These are phyloP conservation scores for Drosophila eugracilis DNA, from an alignment of 1,140 invertebrate species.

Conservation along the genomic window DNA sequence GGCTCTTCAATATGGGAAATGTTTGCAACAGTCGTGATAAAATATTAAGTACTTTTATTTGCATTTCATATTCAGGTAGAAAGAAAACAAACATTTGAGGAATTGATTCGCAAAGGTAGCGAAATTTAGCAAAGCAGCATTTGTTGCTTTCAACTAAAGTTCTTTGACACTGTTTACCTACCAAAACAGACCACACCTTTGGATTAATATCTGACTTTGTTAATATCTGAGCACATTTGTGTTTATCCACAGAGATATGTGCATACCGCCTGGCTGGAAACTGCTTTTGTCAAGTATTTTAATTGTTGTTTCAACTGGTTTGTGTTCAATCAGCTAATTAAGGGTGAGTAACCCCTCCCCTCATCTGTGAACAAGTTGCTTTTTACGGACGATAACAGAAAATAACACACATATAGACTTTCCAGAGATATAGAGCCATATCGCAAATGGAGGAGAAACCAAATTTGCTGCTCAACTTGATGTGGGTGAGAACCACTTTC, in stretches of 20 bases:
- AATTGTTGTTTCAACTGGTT: conserved; percentile 47
- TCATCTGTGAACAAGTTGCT: conserved; percentile 15
- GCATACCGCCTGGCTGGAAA: conserved; percentile 3
- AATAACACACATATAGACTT: not conserved
- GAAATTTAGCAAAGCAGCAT: conserved; percentile 13
- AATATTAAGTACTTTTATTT: conserved; percentile 24
- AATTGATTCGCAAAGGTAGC: conserved; percentile 12
- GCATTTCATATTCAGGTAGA: not conserved
- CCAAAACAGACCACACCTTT: conserved; percentile 29
- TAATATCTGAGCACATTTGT: conserved; percentile 16
- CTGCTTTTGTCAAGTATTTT: conserved; percentile 15
- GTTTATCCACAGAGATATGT: conserved; percentile 24
- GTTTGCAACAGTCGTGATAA: conserved; percentile 15
- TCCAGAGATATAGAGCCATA: not conserved
- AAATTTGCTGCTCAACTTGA: conserved; percentile 9
- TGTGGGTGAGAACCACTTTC: conserved; percentile 42
- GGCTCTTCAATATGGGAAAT: not conserved
- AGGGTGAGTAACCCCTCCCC: conserved; percentile 18
- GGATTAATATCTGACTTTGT: conserved; percentile 4
- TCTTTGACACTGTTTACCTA: conserved; percentile 25
- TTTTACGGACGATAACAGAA: conserved; percentile 36
- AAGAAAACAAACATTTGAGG: conserved; percentile 30
- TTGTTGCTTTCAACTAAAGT: conserved; percentile 14
- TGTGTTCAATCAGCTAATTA: conserved; percentile 40
- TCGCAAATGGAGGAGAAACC: conserved; percentile 23